Evolutionary conservation across 2,888 invertebrate species (phyloP), one percentile per base, ranked within the genome.

Genomic region (Physocephala rufipes): DNA sequence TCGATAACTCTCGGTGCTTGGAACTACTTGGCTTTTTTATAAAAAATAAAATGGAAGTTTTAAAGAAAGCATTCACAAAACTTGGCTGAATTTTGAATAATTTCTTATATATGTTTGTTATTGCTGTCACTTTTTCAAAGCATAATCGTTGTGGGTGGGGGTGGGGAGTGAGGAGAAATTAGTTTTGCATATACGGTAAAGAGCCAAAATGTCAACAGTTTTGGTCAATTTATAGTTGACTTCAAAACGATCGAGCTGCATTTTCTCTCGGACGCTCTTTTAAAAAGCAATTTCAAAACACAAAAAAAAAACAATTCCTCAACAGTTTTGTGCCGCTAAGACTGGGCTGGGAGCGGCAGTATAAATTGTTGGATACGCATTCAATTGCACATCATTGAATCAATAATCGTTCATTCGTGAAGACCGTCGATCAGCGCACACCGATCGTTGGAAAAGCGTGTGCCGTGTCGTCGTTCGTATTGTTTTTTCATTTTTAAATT

Each of bases 351-450:
- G 85, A 86, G 85, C 86, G 85, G 84, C 85, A 82, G 85, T 86
- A 86, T 86, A 86, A 86, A 86, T 85, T 82, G 84, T 80, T 82
- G 75, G 78, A 80, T 80, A 80, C 79, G 80, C 81, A 79, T 76
- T 79, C 83, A 82, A 83, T 80, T 83, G 79, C 77, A 77, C 80
- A 85, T 83, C 86, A 86, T 86, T 86, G 85, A 83, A 81, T 80
- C 77, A 82, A 82, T 83, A 85, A 82, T 83, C 80, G 79, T 80
- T 78, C 78, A 79, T 75, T 81, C 78, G 83, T 83, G 77, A 81
- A 83, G 82, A 84, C 76, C 74, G 74, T 67, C 64, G 47, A 53
- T 51, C 67, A 71, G 69, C 63, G 55, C 49, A n/a, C n/a, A 45
- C 55, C 73, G 45, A 55, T 69, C 70, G 58, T 36, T 4, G 74